Base-by-base conservation (phyloP, 1,140 invertebrate species). In the Chironomus tepperi region DNA sequence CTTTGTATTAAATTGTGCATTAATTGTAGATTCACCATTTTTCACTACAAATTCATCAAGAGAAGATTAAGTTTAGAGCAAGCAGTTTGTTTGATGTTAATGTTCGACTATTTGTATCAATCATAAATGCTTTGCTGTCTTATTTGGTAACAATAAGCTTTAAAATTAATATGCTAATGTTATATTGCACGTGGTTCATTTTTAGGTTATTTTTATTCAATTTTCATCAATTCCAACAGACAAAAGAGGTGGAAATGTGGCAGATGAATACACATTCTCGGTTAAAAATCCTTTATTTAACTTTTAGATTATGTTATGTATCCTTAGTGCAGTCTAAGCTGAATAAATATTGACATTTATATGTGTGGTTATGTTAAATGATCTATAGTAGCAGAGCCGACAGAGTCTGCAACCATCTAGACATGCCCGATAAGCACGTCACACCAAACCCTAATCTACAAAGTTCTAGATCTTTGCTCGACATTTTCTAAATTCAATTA, bases 151-250 rank as follows among this genome's bases (percentile, higher is more conserved):
- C n/a, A 12, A n/a, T n/a, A 57, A 57, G 15, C 7, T 57, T 57
- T 57, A n/a, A n/a, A 57, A 12, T 57, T 12, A 57, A 57, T 57
- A n/a, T 57, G 15, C 42, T 10, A 43, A 43, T 43, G 6, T 43
- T 43, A 7, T 43, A 7, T 6, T 43, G 42, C 10, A 10, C 42
- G 42, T 7, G 10, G 6, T 10, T 1, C 8, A 47, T 10, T 57
- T 57, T 57, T n/a, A 57, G 47, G 47, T 57, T 12, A 57, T 57
- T 57, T 57, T 57, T 15, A 57, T 57, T 57, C 47, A 57, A 57
- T 57, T 57, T 15, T 57, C 47, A 57, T 57, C 47, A 12, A 15
- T 57, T 0, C 47, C 47, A 0, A n/a, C 12, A n/a, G 47, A 57
- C 3, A 57, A 12, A 15, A 57, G 3, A 57, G 47, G n/a, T 12